Conservation (phyloP, 1,140 invertebrate species). For the Schlechtendalia chinensis region DNA sequence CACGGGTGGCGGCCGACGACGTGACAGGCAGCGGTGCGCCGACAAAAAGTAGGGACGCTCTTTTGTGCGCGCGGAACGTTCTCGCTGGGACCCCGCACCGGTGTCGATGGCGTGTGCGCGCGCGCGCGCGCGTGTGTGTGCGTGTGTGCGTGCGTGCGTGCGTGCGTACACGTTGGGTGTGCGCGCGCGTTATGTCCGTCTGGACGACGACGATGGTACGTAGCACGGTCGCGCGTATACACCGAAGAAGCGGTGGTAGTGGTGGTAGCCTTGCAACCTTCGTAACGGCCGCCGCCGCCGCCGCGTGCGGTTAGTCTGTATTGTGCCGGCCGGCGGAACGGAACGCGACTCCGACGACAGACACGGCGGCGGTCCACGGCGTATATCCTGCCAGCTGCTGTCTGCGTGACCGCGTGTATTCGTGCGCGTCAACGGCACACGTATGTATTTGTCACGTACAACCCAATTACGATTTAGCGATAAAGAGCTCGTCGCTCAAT, state of each 20-base stretch:
- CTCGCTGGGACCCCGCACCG: background rate
- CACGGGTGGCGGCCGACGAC: too few relatives aligned
- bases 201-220: slow-evolving; percentile 32
- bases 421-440: background rate
- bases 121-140: background rate
- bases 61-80: background rate
- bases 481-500: too few relatives aligned
- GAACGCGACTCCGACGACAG: slow-evolving; percentile 1
- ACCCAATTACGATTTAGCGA: too few relatives aligned
- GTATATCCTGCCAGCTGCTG: slow-evolving; percentile 8
- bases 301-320: slow-evolving; percentile 36
- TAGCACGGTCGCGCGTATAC: background rate
- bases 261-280: slow-evolving; percentile 23
- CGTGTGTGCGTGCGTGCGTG: background rate
- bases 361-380: background rate
- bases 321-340: slow-evolving; percentile 32
- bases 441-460: background rate
- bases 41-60: background rate
- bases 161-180: background rate
- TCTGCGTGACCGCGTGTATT: slow-evolving; percentile 2
- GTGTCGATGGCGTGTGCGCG: background rate
- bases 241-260: background rate
- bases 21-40: too few relatives aligned
- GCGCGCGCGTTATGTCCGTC: background rate
- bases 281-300: slow-evolving; percentile 28